Conservation (phyloP, 2,797 vertebrate species). For the Vultur gryphus region DNA sequence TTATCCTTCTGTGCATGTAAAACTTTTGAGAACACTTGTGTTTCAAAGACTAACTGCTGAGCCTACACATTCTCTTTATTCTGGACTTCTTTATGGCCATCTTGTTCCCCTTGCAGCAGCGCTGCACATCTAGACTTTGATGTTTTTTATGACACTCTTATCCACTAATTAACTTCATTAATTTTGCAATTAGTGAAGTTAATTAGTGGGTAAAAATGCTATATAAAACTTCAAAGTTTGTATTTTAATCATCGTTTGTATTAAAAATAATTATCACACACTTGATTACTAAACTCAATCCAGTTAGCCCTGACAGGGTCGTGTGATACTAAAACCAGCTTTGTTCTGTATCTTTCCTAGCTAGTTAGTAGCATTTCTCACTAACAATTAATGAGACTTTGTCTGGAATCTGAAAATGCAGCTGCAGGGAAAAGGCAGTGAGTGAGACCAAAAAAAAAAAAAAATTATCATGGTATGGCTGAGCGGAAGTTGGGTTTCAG, state of each 20-base stretch:
- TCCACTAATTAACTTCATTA: constrained; percentile 74
- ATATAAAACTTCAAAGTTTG: constrained; percentile 74
- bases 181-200: constrained; percentile 66
- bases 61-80: neutral
- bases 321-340: neutral
- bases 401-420: neutral
- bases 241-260: constrained; percentile 70
- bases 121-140: constrained; percentile 66
- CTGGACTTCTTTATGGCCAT: neutral
- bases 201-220: constrained; percentile 70
- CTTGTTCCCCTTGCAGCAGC: constrained; percentile 36
- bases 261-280: constrained; percentile 63
- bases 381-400: neutral
- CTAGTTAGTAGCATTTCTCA: neutral
- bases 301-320: constrained; percentile 41
- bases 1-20: neutral
- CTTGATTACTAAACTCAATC: constrained; percentile 57
- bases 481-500: neutral
- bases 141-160: constrained; percentile 64
- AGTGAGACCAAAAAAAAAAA: neutral
- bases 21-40: neutral
- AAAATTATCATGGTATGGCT: neutral
- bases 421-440: neutral
- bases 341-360: constrained; percentile 20
- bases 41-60: constrained; percentile 38